These are phyloP conservation scores for Lutjanus campechanus DNA, from an alignment of 2,797 vertebrate genomes.

Conservation along the genomic window DNA sequence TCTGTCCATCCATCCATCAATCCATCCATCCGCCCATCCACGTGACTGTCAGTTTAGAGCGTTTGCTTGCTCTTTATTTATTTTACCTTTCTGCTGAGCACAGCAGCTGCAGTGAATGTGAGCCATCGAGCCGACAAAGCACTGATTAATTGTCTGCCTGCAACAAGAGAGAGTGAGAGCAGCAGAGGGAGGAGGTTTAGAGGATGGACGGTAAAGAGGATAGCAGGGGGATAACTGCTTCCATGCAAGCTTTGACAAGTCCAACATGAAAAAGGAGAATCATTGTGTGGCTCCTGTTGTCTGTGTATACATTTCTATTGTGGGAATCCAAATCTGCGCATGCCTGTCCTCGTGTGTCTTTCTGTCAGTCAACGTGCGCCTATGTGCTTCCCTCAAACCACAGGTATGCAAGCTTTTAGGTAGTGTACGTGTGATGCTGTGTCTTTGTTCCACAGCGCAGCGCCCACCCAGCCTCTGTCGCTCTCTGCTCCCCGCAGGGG, in stretches of 20 bases:
- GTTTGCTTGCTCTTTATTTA: conserved; percentile 62
- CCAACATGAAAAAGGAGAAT: conserved; percentile 22
- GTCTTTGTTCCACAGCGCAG: conserved; percentile 26
- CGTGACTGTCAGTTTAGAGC: conserved; percentile 40
- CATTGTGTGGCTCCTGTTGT: neutral
- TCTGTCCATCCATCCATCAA: conserved; percentile 25
- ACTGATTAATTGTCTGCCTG: conserved; percentile 78
- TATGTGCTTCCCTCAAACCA: conserved; percentile 6
- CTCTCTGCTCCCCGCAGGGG: conserved; percentile 34
- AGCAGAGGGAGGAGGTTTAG: conserved; percentile 40
- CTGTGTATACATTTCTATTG: neutral
- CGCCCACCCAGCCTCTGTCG: neutral
- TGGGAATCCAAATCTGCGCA: conserved; percentile 22
- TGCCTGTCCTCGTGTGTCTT: conserved; percentile 16
- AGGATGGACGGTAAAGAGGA: conserved; percentile 44
- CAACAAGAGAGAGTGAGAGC: conserved; percentile 59
- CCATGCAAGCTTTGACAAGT: conserved; percentile 54
- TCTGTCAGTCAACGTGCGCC: neutral
- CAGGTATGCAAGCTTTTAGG: conserved; percentile 25
- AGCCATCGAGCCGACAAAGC: conserved; percentile 68
- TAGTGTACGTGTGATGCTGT: neutral
- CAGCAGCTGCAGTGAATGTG: conserved; percentile 70
- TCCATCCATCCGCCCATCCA: conserved; percentile 21
- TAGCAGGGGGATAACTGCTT: conserved; percentile 42
- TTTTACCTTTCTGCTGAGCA: conserved; percentile 76